Conservation (phyloP, 2,888 invertebrate genomes). For the Limnephilus lunatus region DNA sequence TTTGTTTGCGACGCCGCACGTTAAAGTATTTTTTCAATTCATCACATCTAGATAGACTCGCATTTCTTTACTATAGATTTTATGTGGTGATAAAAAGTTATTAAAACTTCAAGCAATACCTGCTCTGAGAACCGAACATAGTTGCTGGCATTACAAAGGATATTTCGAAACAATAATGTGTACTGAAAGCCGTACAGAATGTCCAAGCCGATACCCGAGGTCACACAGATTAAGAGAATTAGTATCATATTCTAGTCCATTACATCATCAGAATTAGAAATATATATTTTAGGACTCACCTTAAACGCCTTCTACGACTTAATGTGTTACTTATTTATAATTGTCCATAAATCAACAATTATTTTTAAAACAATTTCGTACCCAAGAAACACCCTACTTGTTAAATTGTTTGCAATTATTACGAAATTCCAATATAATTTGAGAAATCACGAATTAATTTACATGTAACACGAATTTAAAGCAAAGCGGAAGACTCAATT, state of each 20-base stretch:
- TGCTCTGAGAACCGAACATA: background rate
- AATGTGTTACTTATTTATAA: background rate
- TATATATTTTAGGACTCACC: background rate
- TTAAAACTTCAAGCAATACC: background rate
- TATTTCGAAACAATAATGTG: slow-evolving; percentile 32
- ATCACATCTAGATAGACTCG: background rate
- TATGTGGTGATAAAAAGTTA: background rate
- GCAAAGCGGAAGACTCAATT: background rate
- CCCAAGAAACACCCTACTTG: background rate
- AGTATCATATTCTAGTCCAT: slow-evolving; percentile 35
- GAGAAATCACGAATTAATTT: background rate
- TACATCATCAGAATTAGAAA: slow-evolving; percentile 9
- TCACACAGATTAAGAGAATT: slow-evolving; percentile 26
- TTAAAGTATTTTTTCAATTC: background rate
- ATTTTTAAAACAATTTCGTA: background rate
- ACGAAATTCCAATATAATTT: too few relatives aligned
- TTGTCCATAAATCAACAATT: background rate
- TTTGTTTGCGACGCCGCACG: too few relatives aligned
- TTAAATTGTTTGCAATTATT: background rate
- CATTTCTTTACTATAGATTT: background rate
- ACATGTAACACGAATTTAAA: background rate
- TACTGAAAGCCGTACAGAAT: slow-evolving; percentile 22
- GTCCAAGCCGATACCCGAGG: slow-evolving; percentile 37
- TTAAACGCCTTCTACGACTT: background rate
- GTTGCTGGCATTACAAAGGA: slow-evolving; percentile 34